Percentiles rank a stretch among this genome's conserved stretches.
Evolutionary conservation across 2,797 vertebrate genomes (phyloP).

Genomic region (Todus mexicanus): DNA sequence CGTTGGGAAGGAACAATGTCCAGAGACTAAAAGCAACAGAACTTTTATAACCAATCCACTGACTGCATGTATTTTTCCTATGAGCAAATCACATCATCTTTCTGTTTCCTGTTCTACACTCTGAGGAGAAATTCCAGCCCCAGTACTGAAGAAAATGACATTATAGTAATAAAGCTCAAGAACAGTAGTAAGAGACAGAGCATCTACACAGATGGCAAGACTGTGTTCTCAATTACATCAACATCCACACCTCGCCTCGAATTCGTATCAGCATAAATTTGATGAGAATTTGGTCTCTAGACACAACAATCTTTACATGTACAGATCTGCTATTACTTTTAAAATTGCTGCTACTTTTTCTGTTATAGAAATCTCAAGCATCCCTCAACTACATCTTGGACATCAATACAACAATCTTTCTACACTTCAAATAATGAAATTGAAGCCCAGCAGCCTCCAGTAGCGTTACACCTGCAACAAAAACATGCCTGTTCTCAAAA

Average conservation of each 20-base stretch:
- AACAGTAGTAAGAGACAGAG: not conserved
- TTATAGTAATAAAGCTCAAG: not conserved
- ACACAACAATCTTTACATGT: not conserved
- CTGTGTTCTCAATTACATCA: not conserved
- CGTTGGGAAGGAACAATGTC: not conserved
- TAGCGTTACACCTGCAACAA: not conserved
- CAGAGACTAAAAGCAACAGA: not conserved
- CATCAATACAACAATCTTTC: not conserved
- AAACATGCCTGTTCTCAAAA: not conserved
- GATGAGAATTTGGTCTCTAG: not conserved
- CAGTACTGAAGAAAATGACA: not conserved
- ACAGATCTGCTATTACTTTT: not conserved
- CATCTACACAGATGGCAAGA: not conserved
- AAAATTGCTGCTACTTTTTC: not conserved
- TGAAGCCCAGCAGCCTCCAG: not conserved
- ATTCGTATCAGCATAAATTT: not conserved
- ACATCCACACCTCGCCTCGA: not conserved
- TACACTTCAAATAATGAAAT: not conserved
- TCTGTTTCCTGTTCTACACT: not conserved
- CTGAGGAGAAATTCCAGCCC: not conserved
- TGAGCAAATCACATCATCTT: not conserved
- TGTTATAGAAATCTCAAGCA: not conserved
- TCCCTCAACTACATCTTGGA: not conserved
- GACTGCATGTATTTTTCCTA: not conserved
- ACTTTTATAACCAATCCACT: not conserved